phyloP scores from a whole-genome alignment of 2,113 vertebrate genomes.

The Beaufortia kweichowensis region DNA sequence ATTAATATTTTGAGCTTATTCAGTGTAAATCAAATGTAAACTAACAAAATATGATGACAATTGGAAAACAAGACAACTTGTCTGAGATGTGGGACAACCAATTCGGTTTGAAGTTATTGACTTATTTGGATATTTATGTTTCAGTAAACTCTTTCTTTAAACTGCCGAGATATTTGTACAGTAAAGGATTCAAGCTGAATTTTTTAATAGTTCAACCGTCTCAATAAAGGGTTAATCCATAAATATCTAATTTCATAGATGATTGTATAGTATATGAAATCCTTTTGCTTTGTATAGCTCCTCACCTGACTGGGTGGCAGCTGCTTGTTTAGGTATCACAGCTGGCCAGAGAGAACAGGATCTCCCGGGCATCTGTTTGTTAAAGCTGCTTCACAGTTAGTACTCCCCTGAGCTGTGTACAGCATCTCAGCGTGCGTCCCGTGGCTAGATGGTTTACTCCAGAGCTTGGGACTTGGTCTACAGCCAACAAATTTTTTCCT shows the following conservation, averaged over 20 bases:
- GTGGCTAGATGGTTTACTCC: background rate
- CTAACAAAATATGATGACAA: too few species aligned
- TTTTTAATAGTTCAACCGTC: too few species aligned
- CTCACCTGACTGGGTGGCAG: background rate
- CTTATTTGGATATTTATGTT: too few species aligned
- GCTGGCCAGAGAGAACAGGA: conserved; percentile 8
- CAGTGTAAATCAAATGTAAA: too few species aligned
- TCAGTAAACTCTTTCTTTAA: too few species aligned
- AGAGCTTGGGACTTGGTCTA: background rate
- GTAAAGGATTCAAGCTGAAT: too few species aligned
- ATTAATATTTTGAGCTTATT: too few species aligned
- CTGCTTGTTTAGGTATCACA: conserved; percentile 1
- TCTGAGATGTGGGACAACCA: too few species aligned
- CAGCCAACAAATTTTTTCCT: conserved; percentile 13
- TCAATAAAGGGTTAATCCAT: too few species aligned
- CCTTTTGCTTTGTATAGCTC: background rate
- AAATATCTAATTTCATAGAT: background rate
- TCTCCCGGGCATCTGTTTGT: conserved; percentile 8
- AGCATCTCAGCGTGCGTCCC: background rate
- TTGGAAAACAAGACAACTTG: too few species aligned
- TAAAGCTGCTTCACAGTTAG: background rate
- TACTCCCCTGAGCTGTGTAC: background rate
- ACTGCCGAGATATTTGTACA: too few species aligned
- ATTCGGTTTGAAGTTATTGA: too few species aligned
- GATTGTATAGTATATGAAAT: background rate